Conservation (phyloP, 2,888 invertebrate species). For the Hypselothyrea guttata region DNA sequence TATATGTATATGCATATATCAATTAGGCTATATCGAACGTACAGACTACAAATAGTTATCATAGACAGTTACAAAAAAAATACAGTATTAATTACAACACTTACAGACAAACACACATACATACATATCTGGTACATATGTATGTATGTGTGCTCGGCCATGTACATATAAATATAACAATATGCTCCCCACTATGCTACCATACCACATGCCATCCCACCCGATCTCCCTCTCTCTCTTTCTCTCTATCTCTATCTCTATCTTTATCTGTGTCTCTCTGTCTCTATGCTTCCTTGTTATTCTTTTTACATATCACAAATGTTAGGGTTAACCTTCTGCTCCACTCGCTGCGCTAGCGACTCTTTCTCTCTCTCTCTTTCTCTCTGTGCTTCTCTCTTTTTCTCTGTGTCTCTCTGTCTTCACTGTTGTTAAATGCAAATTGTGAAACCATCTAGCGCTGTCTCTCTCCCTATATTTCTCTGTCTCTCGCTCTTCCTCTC, state of each 20-base stretch:
- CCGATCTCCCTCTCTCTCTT: no score
- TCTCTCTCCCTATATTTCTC: no score
- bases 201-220: no score
- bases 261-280: no score
- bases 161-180: conserved; percentile 20
- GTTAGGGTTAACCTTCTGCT: conserved; percentile 23
- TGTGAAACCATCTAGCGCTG: conserved; percentile 64
- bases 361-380: conserved; percentile 7
- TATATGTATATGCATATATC: conserved; percentile 23
- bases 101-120: conserved; percentile 2
- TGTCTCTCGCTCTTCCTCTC: no score
- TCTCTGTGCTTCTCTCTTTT: background rate
- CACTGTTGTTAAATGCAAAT: conserved; percentile 52
- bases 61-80: conserved; percentile 8
- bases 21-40: conserved; percentile 35
- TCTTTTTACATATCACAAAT: conserved; percentile 46
- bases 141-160: no score
- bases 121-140: conserved; percentile 24
- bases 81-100: conserved; percentile 18
- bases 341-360: conserved; percentile 5
- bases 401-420: background rate
- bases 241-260: no score
- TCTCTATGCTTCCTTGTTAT: no score
- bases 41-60: conserved; percentile 18
- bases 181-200: no score